A percentile compares a stretch with the other conserved stretches of the same genome.
Evolutionary conservation across 2,113 vertebrate genomes (phyloP).

Genomic region (Gulo gulo): DNA sequence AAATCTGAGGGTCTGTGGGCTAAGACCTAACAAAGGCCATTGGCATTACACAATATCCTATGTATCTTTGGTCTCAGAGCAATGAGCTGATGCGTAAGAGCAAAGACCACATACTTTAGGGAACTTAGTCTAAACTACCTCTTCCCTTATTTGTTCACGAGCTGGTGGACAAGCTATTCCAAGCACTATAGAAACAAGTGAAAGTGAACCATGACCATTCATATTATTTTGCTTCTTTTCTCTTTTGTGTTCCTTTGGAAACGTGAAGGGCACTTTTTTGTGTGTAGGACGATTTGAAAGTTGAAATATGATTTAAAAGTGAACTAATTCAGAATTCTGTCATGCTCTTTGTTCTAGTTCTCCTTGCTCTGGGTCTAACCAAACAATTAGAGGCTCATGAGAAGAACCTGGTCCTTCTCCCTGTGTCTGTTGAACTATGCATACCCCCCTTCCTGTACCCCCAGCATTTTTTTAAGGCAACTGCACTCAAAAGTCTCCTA

Average conservation of each 20-base stretch:
- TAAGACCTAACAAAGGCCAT: not conserved
- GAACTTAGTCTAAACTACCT: not conserved
- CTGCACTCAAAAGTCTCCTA: not conserved
- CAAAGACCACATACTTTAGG: not conserved
- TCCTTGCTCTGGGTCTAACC: not conserved
- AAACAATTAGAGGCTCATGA: not conserved
- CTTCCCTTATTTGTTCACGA: not conserved
- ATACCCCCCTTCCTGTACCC: not conserved
- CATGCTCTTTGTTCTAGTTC: not conserved
- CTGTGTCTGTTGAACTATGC: too few relatives aligned
- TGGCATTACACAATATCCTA: not conserved
- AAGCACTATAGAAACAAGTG: not conserved
- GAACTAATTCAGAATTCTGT: not conserved
- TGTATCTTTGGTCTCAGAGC: not conserved
- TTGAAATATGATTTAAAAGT: not conserved
- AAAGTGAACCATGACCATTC: not conserved
- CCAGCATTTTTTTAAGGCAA: not conserved
- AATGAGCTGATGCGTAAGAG: not conserved
- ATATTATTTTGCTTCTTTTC: not conserved
- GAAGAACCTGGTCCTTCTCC: not conserved
- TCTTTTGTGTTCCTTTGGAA: not conserved
- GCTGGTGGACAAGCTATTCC: not conserved
- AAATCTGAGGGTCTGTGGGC: not conserved
- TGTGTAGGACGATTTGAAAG: not conserved
- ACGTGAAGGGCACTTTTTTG: not conserved